These are phyloP conservation scores for Idaea aversata DNA, from an alignment of 2,888 invertebrate species.

Conservation along the genomic window DNA sequence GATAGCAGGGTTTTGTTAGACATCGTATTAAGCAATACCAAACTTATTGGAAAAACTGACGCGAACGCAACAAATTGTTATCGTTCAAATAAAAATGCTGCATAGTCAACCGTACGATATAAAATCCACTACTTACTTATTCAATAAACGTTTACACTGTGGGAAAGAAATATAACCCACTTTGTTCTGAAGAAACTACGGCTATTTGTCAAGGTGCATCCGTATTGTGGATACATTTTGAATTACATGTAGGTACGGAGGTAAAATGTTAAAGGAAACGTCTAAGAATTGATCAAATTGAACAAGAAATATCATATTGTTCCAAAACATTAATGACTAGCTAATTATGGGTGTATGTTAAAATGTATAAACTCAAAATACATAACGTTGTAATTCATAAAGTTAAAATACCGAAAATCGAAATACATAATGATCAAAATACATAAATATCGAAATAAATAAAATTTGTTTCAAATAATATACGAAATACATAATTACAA, in stretches of 20 bases:
- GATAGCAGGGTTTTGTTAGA: not conserved
- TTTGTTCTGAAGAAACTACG: conserved; percentile 68
- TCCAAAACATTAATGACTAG: too few relatives aligned
- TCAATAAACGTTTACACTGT: conserved; percentile 71
- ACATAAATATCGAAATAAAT: too few relatives aligned
- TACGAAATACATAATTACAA: too few relatives aligned
- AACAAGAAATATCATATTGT: too few relatives aligned
- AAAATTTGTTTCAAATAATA: too few relatives aligned
- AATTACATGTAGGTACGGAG: conserved; percentile 28
- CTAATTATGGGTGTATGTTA: too few relatives aligned
- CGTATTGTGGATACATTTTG: conserved; percentile 53
- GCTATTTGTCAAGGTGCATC: conserved; percentile 68
- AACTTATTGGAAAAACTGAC: conserved; percentile 23
- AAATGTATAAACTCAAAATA: too few relatives aligned
- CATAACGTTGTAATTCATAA: too few relatives aligned
- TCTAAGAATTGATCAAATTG: not conserved
- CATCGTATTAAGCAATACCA: not conserved
- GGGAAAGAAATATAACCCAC: conserved; percentile 73
- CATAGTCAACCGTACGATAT: conserved; percentile 39
- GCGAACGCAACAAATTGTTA: conserved; percentile 36
- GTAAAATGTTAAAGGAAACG: not conserved
- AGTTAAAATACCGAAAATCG: too few relatives aligned
- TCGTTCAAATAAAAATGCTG: conserved; percentile 37
- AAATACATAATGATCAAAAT: too few relatives aligned
- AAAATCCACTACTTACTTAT: conserved; percentile 66